Evolutionary conservation across 2,113 vertebrate species (phyloP).

Genomic region (Petaurus breviceps): DNA sequence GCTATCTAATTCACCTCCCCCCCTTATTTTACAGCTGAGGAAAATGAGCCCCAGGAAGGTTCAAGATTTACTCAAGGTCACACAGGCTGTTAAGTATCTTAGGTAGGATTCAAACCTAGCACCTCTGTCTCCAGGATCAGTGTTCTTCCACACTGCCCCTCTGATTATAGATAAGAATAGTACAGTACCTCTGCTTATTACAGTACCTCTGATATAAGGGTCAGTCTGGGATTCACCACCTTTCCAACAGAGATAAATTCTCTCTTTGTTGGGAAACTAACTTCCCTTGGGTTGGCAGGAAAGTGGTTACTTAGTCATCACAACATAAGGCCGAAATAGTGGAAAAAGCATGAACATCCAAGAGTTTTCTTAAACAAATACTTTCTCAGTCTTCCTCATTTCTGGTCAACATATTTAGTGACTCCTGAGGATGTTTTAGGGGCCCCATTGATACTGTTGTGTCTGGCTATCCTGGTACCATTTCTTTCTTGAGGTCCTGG

Average conservation of each 20-base stretch:
- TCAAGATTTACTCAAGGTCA: background rate
- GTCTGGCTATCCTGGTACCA: background rate
- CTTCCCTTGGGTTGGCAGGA: background rate
- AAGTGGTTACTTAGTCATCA: background rate
- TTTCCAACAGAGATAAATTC: background rate
- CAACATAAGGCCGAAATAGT: background rate
- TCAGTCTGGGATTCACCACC: background rate
- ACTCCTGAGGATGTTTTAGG: background rate
- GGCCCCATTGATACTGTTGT: background rate
- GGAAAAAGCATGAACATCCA: background rate
- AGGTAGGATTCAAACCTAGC: background rate
- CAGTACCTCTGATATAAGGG: background rate
- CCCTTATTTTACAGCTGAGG: background rate
- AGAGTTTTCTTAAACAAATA: background rate
- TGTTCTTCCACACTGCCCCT: background rate
- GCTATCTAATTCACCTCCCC: background rate
- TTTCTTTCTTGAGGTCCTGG: background rate
- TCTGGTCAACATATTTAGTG: background rate
- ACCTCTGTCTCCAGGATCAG: background rate
- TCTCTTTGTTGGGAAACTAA: background rate
- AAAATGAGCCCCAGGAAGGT: background rate
- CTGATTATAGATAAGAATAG: background rate
- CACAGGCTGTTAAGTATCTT: background rate
- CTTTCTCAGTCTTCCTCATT: background rate
- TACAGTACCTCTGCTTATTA: background rate